These are phyloP conservation scores for Argyresthia goedartella DNA, from an alignment of 2,888 invertebrate species.

Conservation along the genomic window DNA sequence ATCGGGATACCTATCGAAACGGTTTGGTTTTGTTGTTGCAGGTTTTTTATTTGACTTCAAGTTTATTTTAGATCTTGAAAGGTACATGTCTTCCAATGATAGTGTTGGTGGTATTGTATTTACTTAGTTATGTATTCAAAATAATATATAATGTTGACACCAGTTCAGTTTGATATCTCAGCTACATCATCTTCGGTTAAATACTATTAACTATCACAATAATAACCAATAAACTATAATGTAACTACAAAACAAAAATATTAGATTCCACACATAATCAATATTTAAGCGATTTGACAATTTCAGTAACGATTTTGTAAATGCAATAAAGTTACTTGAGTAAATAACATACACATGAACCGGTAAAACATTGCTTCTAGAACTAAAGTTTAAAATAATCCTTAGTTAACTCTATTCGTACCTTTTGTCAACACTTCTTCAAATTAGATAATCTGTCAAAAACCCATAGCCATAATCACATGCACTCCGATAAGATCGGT, in stretches of 20 bases:
- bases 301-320: not conserved
- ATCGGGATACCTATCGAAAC: not conserved
- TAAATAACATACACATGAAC: too few species aligned
- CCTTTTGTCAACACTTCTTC: not conserved
- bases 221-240: too few species aligned
- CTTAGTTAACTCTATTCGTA: not conserved
- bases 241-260: too few species aligned
- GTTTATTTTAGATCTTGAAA: not conserved
- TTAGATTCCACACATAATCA: not conserved
- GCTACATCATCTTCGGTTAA: too few species aligned
- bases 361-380: not conserved
- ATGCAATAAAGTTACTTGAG: not conserved
- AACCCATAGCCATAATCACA: conserved; percentile 29
- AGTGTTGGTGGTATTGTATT: not conserved
- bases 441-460: conserved; percentile 16
- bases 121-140: not conserved
- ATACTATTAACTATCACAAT: too few species aligned
- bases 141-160: too few species aligned
- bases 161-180: too few species aligned
- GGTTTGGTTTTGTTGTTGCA: too few species aligned
- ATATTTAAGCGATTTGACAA: not conserved
- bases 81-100: not conserved
- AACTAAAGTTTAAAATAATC: not conserved
- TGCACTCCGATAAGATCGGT: conserved; percentile 22
- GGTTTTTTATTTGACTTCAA: not conserved